Evolutionary conservation across 1,140 invertebrate species (phyloP).

Genomic region (Drosophila ironensis): DNA sequence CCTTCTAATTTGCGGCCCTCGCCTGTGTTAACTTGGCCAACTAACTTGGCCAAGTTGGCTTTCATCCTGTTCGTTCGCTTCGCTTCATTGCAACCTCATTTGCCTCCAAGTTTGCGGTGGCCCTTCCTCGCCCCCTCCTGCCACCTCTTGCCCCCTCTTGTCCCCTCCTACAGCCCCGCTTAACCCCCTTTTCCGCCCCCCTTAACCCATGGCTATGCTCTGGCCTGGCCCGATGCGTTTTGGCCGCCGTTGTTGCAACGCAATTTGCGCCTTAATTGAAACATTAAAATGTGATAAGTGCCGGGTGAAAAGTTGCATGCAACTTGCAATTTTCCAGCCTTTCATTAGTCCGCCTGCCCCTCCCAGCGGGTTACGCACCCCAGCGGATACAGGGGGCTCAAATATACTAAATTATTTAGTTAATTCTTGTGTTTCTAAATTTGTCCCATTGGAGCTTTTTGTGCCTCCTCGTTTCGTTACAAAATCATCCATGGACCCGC

Average conservation of each 20-base stretch:
- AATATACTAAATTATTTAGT: too few relatives aligned
- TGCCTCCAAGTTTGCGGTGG: slow-evolving; percentile 51
- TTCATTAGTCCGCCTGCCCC: slow-evolving; percentile 16
- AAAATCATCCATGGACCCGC: too few relatives aligned
- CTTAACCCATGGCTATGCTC: not conserved
- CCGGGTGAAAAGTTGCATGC: slow-evolving; percentile 71
- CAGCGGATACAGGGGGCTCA: too few relatives aligned
- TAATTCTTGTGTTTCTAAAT: too few relatives aligned
- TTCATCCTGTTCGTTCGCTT: slow-evolving; percentile 55
- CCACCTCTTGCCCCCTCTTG: not conserved
- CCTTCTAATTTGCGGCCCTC: slow-evolving; percentile 3
- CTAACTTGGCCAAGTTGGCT: slow-evolving; percentile 29
- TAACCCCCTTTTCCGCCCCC: not conserved
- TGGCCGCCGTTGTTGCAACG: slow-evolving; percentile 45
- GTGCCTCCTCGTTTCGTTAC: too few relatives aligned
- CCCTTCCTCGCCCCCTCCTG: slow-evolving; percentile 2
- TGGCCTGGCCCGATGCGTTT: not conserved
- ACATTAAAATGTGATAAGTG: slow-evolving; percentile 82
- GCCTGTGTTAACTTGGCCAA: not conserved
- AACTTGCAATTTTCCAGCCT: slow-evolving; percentile 50
- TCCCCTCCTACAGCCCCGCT: not conserved
- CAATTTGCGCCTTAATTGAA: slow-evolving; percentile 81
- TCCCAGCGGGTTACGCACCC: too few relatives aligned
- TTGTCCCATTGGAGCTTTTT: too few relatives aligned
- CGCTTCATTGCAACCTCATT: slow-evolving; percentile 69